Evolutionary conservation across 2,113 vertebrate genomes (phyloP).

Genomic region (Mormoops blainvillei): DNA sequence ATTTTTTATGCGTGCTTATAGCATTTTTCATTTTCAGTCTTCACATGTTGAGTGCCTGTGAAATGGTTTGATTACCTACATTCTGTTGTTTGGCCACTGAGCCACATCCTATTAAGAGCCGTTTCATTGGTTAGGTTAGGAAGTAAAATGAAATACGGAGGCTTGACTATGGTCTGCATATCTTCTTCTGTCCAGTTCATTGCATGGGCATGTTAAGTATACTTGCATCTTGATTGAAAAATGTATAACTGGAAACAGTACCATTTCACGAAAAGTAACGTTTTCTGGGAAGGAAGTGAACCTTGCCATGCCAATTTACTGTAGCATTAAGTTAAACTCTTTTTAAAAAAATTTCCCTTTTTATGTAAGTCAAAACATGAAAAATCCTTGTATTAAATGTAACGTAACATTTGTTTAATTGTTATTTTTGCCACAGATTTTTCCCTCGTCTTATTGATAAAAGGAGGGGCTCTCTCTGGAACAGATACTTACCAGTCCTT

Average conservation of each 20-base stretch:
- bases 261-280: neutral
- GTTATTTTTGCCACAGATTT: conserved; percentile 86
- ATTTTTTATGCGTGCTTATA: neutral
- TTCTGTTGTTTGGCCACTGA: neutral
- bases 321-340: neutral
- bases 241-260: neutral
- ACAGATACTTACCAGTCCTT: conserved; percentile 92
- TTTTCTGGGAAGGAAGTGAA: neutral
- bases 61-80: neutral
- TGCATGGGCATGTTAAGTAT: neutral
- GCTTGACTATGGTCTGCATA: neutral
- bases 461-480: conserved; percentile 89
- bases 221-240: neutral
- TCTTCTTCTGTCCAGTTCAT: neutral
- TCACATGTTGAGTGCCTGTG: neutral
- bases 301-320: neutral
- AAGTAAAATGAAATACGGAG: neutral
- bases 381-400: neutral
- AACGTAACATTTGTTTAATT: conserved; percentile 4
- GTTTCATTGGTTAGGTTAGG: neutral
- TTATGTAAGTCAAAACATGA: neutral
- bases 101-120: neutral
- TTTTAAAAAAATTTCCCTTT: neutral
- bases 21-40: neutral
- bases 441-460: conserved; percentile 94